Evolutionary conservation across 1,140 invertebrate genomes (phyloP), one percentile per base, ranked within the genome.

Genomic region (Lepidotrigona ventralis): DNA sequence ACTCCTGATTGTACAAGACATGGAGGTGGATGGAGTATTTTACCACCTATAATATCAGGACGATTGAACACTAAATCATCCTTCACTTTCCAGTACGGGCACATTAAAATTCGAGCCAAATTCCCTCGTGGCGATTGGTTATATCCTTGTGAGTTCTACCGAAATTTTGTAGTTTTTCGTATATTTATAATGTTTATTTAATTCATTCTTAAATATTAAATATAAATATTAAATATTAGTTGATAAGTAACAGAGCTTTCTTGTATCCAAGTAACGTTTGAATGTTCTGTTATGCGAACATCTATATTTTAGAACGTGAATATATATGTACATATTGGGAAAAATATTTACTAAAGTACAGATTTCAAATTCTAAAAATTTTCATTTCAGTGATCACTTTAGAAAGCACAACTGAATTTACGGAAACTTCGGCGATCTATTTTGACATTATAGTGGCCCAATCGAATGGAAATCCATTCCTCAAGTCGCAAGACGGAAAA

Each of bases 31-130:
- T 94, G 93, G 8, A 92, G 95, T 26, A 96, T 96, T 79, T 89
- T 97, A 33, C 96, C 96, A 2, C 97, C 97, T 1, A 93, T 97
- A 2, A 92, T 95, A 26, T 97, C 97, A 2, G 96, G 96, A 12
- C 95, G 96, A 87, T 90, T 98, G 53, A 95, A 95, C 29, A 97
- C 97, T 0, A 95, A 95, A 80, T 84, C 85, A 39, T 91, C 93
- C 23, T 95, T 96, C 85, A 91, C 92, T 56, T 96, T 96, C 90
- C 91, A 91, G 76, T 96, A 96, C 81, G 96, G 96, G 12, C 94
- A 94, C 81, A 91, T 96, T 58, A 95, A 96, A 92, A 92, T 96
- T 46, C 94, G 94, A 54, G 96, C 96, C 6, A 96, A 96, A 92
- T 90, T 96, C 74, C 96, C 96, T 0, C 90, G 89, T 8, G 96